Percentiles rank a stretch among this genome's conserved stretches.
These are phyloP conservation scores for Agrotis ipsilon DNA, from an alignment of 2,888 invertebrate species.

Conservation along the genomic window DNA sequence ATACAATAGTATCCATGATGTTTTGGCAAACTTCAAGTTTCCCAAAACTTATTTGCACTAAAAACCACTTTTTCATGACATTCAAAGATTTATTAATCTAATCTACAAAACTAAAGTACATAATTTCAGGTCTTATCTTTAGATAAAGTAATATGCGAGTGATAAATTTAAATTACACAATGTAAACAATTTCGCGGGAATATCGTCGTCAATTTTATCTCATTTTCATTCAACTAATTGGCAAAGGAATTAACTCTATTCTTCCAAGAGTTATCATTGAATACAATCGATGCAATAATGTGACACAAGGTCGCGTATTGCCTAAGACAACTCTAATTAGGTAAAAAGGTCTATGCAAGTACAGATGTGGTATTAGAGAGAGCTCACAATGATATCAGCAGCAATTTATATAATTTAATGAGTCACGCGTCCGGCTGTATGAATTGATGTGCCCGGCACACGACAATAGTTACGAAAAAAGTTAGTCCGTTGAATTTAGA, in stretches of 20 bases:
- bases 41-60: neutral
- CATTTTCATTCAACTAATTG: conserved; percentile 42
- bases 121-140: conserved; percentile 55
- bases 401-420: conserved; percentile 87
- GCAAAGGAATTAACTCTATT: conserved; percentile 51
- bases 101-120: conserved; percentile 43
- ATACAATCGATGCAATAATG: conserved; percentile 78
- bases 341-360: conserved; percentile 78
- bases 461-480: conserved; percentile 69
- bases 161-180: conserved; percentile 37
- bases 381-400: conserved; percentile 83
- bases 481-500: conserved; percentile 61
- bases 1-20: neutral
- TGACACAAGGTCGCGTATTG: conserved; percentile 81
- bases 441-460: conserved; percentile 76
- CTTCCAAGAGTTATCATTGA: conserved; percentile 66
- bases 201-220: conserved; percentile 42
- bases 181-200: conserved; percentile 52
- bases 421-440: conserved; percentile 83
- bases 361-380: conserved; percentile 75
- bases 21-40: neutral
- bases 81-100: conserved; percentile 44
- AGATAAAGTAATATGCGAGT: conserved; percentile 47
- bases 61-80: conserved; percentile 26
- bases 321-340: conserved; percentile 77